Conservation (phyloP, 1,140 invertebrate species). For the Manduca sexta region DNA sequence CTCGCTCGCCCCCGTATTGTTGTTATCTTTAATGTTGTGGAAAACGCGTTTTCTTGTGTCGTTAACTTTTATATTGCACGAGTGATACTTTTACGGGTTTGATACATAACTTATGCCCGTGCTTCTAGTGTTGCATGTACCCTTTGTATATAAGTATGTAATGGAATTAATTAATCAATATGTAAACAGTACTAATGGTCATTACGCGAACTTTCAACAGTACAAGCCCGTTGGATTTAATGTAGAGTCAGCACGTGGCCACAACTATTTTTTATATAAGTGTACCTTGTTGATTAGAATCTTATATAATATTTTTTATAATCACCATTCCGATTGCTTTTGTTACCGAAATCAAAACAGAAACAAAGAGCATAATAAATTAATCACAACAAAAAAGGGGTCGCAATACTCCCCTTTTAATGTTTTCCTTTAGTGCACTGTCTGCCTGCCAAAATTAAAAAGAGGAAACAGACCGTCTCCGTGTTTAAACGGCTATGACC, state of each 20-base stretch:
- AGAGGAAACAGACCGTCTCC: conserved; percentile 55
- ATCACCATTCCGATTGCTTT: conserved; percentile 24
- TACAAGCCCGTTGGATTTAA: too few relatives aligned
- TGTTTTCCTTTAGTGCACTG: conserved; percentile 67
- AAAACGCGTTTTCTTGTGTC: conserved; percentile 74
- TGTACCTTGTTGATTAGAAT: not conserved
- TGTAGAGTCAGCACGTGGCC: too few relatives aligned
- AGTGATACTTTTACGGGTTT: conserved; percentile 70
- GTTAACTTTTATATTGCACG: conserved; percentile 74
- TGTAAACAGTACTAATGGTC: too few relatives aligned
- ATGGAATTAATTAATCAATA: not conserved
- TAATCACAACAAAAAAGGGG: conserved; percentile 64
- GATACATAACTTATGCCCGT: conserved; percentile 63
- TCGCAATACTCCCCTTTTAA: conserved; percentile 54
- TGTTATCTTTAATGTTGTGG: conserved; percentile 74
- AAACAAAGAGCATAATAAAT: conserved; percentile 71
- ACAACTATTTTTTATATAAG: too few relatives aligned
- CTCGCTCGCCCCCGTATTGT: conserved; percentile 70
- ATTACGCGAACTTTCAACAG: too few relatives aligned
- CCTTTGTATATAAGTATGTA: not conserved
- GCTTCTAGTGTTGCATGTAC: conserved; percentile 13
- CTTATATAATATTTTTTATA: not conserved
- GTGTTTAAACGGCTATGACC: conserved; percentile 48
- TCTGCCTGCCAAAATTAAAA: conserved; percentile 67
- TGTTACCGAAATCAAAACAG: conserved; percentile 53